phyloP scores from a whole-genome alignment of 2,888 invertebrate species.

The Cephus pulcher region DNA sequence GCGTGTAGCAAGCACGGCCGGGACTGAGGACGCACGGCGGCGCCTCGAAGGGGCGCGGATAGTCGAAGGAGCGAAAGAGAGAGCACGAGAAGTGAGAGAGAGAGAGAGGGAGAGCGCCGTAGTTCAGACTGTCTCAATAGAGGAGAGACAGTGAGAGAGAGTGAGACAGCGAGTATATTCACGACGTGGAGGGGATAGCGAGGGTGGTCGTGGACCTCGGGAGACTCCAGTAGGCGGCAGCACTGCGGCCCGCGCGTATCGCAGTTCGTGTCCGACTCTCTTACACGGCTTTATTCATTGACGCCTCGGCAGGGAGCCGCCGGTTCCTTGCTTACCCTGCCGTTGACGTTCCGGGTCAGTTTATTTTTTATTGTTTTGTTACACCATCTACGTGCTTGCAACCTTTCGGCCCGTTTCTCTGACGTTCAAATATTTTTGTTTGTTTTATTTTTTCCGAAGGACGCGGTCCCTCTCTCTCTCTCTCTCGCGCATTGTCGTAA shows the following conservation, averaged over 20 bases:
- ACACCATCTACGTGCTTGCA: conserved; percentile 4
- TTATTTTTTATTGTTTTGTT: background rate
- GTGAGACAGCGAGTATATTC: conserved; percentile 15
- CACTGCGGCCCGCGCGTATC: conserved; percentile 65
- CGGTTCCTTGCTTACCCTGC: background rate
- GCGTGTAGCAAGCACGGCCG: background rate
- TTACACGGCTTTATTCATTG: conserved; percentile 26
- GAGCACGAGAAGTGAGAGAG: conserved; percentile 15
- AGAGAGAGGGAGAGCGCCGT: conserved; percentile 8
- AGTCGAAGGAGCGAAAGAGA: conserved; percentile 26
- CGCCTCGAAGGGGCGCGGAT: conserved; percentile 39
- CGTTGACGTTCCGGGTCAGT: background rate
- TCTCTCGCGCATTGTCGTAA: background rate
- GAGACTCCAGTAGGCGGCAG: conserved; percentile 64
- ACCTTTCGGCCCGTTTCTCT: conserved; percentile 22
- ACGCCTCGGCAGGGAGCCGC: conserved; percentile 21
- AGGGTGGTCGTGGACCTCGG: conserved; percentile 37
- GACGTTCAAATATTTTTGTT: background rate
- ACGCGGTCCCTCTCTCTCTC: background rate
- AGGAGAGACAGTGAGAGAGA: conserved; percentile 25
- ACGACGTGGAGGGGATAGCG: conserved; percentile 65
- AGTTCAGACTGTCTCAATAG: background rate
- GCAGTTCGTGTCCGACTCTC: conserved; percentile 50
- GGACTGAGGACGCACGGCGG: background rate
- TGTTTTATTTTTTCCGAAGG: background rate